Conservation (phyloP, 23 tunicate species). For the Aplidium turbinatum region DNA sequence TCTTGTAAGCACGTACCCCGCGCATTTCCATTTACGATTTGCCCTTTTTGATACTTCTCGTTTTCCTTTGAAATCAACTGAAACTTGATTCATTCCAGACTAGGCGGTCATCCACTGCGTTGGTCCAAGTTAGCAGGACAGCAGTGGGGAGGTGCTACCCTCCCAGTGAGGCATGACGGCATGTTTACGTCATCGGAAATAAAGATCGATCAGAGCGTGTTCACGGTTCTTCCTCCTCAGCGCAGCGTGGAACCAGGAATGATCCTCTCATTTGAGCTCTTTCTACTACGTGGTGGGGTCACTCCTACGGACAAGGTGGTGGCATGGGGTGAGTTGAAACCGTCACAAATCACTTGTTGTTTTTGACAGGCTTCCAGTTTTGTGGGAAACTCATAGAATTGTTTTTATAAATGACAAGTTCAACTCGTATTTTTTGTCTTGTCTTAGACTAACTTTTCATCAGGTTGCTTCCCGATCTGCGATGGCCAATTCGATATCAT, state of each 20-base stretch:
- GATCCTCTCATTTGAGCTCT: conserved; percentile 85
- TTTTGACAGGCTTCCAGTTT: too few relatives aligned
- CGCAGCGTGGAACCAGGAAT: conserved; percentile 92
- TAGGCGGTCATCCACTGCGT: conserved; percentile 86
- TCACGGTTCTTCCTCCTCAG: conserved; percentile 91
- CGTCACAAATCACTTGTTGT: too few relatives aligned
- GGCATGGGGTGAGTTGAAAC: conserved; percentile 86
- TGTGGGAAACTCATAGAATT: too few relatives aligned
- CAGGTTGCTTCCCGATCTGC: conserved; percentile 93
- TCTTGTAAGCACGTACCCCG: too few relatives aligned
- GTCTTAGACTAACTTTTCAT: too few relatives aligned
- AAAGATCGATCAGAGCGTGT: conserved; percentile 80
- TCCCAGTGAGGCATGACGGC: conserved; percentile 91
- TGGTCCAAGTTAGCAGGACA: conserved; percentile 88
- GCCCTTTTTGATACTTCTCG: not conserved
- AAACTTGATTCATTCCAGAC: conserved; percentile 29
- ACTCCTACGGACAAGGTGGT: conserved; percentile 92
- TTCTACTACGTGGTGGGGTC: conserved; percentile 79
- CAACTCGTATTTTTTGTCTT: too few relatives aligned
- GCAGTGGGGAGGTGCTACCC: conserved; percentile 97
- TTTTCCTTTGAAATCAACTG: not conserved
- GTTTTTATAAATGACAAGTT: too few relatives aligned
- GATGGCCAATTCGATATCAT: conserved; percentile 85
- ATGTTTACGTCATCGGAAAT: conserved; percentile 61
- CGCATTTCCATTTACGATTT: too few relatives aligned